A percentile compares a stretch with the other conserved stretches of the same genome.
phyloP scores from a whole-genome alignment of 2,888 invertebrate species.

The Yponomeuta sedellus region DNA sequence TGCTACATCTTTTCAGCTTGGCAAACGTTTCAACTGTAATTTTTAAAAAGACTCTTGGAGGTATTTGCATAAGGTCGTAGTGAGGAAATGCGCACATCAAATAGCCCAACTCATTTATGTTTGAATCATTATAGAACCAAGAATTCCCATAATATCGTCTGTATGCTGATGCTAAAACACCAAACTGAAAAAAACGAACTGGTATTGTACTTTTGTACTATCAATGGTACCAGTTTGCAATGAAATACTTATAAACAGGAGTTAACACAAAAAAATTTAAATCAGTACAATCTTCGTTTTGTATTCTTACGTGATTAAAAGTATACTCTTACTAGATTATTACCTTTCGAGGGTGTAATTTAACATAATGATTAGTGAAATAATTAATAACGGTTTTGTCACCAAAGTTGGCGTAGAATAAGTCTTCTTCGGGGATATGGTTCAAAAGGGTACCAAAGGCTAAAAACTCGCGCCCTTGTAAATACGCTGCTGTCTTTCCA shows the following conservation, averaged over 20 bases:
- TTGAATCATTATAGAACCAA: slow-evolving; percentile 50
- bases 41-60: slow-evolving; percentile 46
- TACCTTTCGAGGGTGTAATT: slow-evolving; percentile 56
- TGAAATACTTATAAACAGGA: too few relatives aligned
- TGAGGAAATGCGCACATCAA: slow-evolving; percentile 61
- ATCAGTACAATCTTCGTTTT: neutral
- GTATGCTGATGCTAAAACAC: slow-evolving; percentile 56
- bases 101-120: slow-evolving; percentile 57
- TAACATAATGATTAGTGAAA: slow-evolving; percentile 43
- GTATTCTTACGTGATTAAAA: neutral
- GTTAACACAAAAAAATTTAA: neutral
- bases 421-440: slow-evolving; percentile 62
- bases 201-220: neutral
- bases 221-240: too few relatives aligned
- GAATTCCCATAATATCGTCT: slow-evolving; percentile 52
- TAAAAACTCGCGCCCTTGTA: slow-evolving; percentile 57
- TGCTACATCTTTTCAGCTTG: slow-evolving; percentile 45
- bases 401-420: slow-evolving; percentile 63
- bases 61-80: slow-evolving; percentile 45
- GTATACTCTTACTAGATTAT: neutral
- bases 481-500: slow-evolving; percentile 61
- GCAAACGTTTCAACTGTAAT: slow-evolving; percentile 43
- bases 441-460: slow-evolving; percentile 57
- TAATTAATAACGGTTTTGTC: slow-evolving; percentile 53
- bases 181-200: slow-evolving; percentile 40